Conservation (phyloP, 2,113 vertebrate species). For the Panurus biarmicus region DNA sequence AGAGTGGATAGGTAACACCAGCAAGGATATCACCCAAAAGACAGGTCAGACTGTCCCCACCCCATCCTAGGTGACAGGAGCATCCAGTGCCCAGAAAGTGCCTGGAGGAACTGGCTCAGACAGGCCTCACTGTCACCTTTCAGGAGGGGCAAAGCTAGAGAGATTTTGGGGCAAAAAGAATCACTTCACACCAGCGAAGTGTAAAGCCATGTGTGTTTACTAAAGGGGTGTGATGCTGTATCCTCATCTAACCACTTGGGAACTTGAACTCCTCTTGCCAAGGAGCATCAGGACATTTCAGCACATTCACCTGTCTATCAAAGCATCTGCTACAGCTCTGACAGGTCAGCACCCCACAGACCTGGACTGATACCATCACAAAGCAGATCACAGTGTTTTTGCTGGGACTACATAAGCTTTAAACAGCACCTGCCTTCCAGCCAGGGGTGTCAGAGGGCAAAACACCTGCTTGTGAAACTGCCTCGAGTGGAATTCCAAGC, state of each 20-base stretch:
- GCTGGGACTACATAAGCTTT: neutral
- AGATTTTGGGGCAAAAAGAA: neutral
- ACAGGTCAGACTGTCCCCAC: neutral
- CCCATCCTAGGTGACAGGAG: neutral
- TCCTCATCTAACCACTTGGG: neutral
- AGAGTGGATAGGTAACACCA: constrained; percentile 31
- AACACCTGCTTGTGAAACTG: neutral
- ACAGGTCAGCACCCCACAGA: neutral
- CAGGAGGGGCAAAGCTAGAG: neutral
- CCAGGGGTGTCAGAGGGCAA: neutral
- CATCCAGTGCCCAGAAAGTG: rapidly evolving
- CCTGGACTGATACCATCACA: neutral
- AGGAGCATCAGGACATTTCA: neutral
- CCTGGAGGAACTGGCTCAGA: neutral
- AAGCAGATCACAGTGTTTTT: neutral
- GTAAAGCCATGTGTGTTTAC: neutral
- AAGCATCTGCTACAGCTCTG: neutral
- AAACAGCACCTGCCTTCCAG: neutral
- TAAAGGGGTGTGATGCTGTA: neutral
- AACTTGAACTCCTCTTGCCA: neutral
- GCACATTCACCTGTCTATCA: neutral
- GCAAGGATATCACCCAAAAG: neutral
- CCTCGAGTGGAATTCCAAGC: neutral
- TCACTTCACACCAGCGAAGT: neutral
- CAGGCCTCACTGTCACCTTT: no score